Conservation (phyloP, 2,113 vertebrate genomes). For the Limanda limanda region DNA sequence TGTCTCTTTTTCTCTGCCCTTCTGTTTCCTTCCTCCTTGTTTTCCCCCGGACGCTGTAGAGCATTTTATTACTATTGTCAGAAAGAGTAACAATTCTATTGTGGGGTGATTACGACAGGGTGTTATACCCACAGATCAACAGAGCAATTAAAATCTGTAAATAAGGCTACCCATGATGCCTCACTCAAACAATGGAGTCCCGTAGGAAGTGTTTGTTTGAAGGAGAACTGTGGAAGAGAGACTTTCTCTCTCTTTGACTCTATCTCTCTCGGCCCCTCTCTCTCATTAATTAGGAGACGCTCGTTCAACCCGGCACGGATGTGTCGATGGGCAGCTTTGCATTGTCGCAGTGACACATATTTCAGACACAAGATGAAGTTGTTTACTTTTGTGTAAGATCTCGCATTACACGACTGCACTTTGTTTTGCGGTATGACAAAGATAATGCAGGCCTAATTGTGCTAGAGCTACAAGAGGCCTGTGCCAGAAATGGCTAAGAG, state of each 20-base stretch:
- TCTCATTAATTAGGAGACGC: conserved; percentile 83
- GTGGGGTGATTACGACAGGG: conserved; percentile 85
- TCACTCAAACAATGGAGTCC: conserved; percentile 84
- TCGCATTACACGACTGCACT: conserved; percentile 69
- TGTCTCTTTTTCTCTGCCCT: conserved; percentile 39
- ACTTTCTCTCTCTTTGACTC: conserved; percentile 62
- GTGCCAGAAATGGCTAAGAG: conserved; percentile 14
- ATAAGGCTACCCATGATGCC: conserved; percentile 86
- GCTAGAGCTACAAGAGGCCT: conserved; percentile 58
- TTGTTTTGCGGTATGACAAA: conserved; percentile 68
- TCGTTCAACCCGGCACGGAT: conserved; percentile 79
- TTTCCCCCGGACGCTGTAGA: conserved; percentile 72
- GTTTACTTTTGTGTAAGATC: conserved; percentile 83
- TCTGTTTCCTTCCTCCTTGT: conserved; percentile 41
- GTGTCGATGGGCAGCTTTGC: conserved; percentile 77
- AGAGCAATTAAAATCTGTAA: conserved; percentile 94
- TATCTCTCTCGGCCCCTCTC: conserved; percentile 29
- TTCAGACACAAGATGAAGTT: conserved; percentile 81
- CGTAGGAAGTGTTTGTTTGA: conserved; percentile 82
- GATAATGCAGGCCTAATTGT: conserved; percentile 69
- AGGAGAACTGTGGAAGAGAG: conserved; percentile 76
- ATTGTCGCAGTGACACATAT: conserved; percentile 82
- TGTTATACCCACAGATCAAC: conserved; percentile 88
- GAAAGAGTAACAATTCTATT: conserved; percentile 86
- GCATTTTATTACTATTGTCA: conserved; percentile 90